phyloP scores from a whole-genome alignment of 2,797 vertebrate species.

The Cephalopachus bancanus region DNA sequence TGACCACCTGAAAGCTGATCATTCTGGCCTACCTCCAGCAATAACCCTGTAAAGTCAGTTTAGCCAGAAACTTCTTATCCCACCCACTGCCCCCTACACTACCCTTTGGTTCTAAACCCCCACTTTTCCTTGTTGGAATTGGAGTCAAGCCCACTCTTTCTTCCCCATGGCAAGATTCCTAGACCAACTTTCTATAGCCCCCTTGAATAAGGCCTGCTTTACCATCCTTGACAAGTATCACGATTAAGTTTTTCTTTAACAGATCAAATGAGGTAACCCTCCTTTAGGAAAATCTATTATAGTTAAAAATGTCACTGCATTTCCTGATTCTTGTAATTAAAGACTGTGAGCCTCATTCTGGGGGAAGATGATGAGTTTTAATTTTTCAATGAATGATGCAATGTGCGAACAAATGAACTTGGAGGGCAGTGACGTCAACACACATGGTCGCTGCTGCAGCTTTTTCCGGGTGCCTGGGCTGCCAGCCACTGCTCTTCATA shows the following conservation, averaged over 20 bases:
- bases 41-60: background rate
- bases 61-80: background rate
- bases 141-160: background rate
- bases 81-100: background rate
- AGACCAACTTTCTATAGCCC: accelerated
- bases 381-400: constrained; percentile 62
- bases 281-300: constrained; percentile 30
- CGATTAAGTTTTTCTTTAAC: constrained; percentile 36
- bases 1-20: background rate
- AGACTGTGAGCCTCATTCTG: constrained; percentile 56
- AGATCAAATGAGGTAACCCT: constrained; percentile 51
- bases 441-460: background rate
- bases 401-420: constrained; percentile 23
- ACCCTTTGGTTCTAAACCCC: background rate
- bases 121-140: background rate
- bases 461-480: too few species aligned
- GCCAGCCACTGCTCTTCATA: background rate
- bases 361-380: constrained; percentile 68
- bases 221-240: background rate
- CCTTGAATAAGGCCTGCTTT: background rate
- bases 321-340: constrained; percentile 75
- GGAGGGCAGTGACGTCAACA: background rate
- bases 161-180: background rate
- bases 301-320: constrained; percentile 70
- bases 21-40: background rate